Evolutionary conservation across 2,888 invertebrate genomes (phyloP).

Genomic region (Proisotoma minuta): DNA sequence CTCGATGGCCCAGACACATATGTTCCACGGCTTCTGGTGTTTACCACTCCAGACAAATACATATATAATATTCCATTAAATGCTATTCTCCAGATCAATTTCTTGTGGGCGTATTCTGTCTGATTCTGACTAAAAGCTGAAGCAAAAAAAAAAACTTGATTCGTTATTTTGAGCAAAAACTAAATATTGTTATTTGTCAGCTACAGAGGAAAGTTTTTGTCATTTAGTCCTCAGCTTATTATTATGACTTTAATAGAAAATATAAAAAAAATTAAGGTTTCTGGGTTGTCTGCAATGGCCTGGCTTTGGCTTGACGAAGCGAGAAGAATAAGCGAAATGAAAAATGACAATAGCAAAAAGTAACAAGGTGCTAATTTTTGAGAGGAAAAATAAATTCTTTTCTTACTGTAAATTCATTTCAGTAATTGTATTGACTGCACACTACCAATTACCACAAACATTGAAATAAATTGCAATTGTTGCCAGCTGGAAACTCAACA

Average conservation of each 20-base stretch:
- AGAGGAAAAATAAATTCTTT: constrained; percentile 1
- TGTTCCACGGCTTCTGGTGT: constrained; percentile 11
- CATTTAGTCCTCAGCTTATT: neutral
- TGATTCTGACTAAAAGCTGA: neutral
- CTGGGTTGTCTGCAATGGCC: neutral
- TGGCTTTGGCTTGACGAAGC: neutral
- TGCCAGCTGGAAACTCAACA: constrained; percentile 1
- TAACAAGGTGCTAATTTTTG: constrained; percentile 4
- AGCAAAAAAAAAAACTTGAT: too few relatives aligned
- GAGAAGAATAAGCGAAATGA: neutral
- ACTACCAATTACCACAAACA: too few relatives aligned
- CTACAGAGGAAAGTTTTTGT: too few relatives aligned
- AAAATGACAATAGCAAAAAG: constrained; percentile 9
- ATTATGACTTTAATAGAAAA: neutral
- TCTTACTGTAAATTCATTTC: neutral
- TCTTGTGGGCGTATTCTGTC: neutral
- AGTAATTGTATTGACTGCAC: neutral
- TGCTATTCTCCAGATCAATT: constrained; percentile 7
- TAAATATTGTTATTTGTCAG: too few relatives aligned
- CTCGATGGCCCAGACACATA: neutral
- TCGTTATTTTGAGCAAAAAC: too few relatives aligned
- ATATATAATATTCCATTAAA: neutral
- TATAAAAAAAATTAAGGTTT: constrained; percentile 10
- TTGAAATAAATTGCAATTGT: too few relatives aligned
- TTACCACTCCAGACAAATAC: neutral